Percentiles rank a stretch among this genome's conserved stretches.
Evolutionary conservation across 2,797 vertebrate species (phyloP).

Genomic region (Echiichthys vipera): DNA sequence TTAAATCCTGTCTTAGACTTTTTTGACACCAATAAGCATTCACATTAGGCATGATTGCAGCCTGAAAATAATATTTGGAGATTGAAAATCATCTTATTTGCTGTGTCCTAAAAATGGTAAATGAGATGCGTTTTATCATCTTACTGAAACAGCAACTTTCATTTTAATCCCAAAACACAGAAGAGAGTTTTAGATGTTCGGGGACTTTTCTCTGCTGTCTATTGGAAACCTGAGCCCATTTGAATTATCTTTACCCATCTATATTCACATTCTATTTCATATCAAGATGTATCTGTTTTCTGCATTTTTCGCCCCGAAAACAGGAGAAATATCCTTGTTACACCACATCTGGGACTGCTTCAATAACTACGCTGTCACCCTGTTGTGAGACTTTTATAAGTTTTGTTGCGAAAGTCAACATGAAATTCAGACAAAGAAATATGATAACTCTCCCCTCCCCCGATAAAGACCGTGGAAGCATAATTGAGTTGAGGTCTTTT

Average conservation of each 20-base stretch:
- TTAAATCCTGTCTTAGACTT: no score
- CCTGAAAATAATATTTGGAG: no score
- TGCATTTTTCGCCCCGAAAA: neutral
- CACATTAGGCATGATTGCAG: no score
- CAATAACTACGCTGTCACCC: neutral
- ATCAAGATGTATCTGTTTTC: neutral
- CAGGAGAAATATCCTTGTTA: neutral
- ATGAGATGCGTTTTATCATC: no score
- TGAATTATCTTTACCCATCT: no score
- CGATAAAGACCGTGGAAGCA: neutral
- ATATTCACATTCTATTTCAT: no score
- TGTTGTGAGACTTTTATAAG: neutral
- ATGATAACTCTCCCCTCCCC: neutral
- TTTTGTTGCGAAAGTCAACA: neutral
- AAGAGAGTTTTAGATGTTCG: neutral
- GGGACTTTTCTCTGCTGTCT: neutral
- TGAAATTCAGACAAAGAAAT: conserved; percentile 19
- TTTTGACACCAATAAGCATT: no score
- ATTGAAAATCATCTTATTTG: no score
- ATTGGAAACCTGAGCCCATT: neutral
- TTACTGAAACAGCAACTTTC: no score
- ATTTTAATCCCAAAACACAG: no score
- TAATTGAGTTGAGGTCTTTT: conserved; percentile 39
- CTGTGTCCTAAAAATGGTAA: no score
- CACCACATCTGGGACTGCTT: neutral